Conservation (phyloP, 2,113 vertebrate species). For the Pterocles orientalis region DNA sequence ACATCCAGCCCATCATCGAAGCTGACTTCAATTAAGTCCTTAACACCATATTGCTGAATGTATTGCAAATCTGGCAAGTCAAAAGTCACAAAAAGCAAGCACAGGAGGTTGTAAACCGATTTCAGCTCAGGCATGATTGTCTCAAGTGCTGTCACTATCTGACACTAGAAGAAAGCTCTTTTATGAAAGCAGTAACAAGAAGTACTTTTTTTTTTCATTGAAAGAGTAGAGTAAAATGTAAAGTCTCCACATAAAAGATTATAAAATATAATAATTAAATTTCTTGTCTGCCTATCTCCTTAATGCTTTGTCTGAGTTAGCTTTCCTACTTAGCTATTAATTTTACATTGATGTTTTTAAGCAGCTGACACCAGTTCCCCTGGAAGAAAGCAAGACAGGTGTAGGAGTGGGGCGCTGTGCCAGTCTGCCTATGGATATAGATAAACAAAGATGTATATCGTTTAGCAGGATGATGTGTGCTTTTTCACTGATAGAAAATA, state of each 20-base stretch:
- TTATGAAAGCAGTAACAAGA: background rate
- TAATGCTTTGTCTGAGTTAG: background rate
- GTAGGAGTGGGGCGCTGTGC: background rate
- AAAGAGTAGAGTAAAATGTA: background rate
- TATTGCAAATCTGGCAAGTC: background rate
- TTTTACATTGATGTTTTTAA: background rate
- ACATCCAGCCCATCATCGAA: too few relatives aligned
- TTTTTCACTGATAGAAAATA: background rate
- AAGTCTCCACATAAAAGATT: background rate
- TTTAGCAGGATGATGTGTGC: background rate
- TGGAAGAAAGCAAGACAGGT: background rate
- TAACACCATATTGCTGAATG: background rate
- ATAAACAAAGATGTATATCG: background rate
- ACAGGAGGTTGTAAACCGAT: background rate
- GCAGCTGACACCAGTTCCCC: background rate
- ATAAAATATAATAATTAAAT: background rate
- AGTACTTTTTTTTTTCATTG: background rate
- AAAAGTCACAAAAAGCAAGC: background rate
- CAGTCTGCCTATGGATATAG: background rate
- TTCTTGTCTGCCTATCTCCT: background rate
- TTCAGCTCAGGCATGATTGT: background rate
- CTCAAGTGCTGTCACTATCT: background rate
- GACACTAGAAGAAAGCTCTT: background rate
- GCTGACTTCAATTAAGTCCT: background rate
- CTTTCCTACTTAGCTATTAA: background rate